Evolutionary conservation across 2,113 vertebrate genomes (phyloP).

Genomic region (Albula goreensis): DNA sequence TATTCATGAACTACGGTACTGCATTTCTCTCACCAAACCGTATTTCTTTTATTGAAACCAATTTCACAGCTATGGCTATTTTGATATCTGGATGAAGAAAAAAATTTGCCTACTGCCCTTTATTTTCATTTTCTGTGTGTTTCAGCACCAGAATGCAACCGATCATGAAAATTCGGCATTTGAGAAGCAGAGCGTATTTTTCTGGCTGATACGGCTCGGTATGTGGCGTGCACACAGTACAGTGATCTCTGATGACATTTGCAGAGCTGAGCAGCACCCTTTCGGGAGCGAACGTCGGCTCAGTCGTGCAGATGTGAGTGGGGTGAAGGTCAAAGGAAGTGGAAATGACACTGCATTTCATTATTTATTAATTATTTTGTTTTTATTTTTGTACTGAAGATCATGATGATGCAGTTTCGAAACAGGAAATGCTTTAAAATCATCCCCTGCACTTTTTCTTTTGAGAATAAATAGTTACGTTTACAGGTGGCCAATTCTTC

Average conservation of each 20-base stretch:
- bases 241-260: neutral
- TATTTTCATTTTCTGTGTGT: neutral
- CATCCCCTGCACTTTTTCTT: neutral
- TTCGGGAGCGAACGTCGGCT: neutral
- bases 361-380: neutral
- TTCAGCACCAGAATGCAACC: neutral
- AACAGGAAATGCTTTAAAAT: neutral
- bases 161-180: neutral
- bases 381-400: neutral
- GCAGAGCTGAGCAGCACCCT: neutral
- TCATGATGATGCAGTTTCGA: neutral
- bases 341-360: constrained; percentile 6
- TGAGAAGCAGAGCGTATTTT: neutral
- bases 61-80: too few relatives aligned
- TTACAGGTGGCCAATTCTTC: neutral
- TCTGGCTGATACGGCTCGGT: neutral
- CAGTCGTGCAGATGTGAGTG: neutral
- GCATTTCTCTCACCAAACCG: too few relatives aligned
- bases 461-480: neutral
- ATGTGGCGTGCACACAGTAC: neutral
- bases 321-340: neutral
- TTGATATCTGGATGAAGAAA: neutral
- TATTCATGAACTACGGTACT: too few relatives aligned
- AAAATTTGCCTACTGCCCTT: too few relatives aligned
- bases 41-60: too few relatives aligned